phyloP scores from a whole-genome alignment of 2,797 vertebrate species.

The Pteropus rufus region DNA sequence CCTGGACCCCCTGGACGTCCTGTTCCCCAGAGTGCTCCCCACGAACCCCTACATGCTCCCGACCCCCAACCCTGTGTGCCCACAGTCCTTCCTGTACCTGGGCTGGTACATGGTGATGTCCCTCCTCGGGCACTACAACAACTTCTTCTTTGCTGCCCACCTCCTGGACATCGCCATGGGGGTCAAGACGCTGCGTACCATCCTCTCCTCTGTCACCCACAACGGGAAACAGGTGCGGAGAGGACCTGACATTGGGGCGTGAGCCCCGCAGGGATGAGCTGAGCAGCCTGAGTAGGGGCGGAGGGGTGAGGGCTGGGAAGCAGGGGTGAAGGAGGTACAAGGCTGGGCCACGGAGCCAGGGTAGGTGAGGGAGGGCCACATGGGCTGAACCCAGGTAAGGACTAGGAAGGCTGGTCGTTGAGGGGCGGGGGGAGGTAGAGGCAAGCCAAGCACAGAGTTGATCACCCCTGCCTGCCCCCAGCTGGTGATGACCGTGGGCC shows the following conservation, averaged over 20 bases:
- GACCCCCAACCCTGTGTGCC: not conserved
- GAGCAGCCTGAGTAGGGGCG: not conserved
- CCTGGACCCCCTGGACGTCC: not conserved
- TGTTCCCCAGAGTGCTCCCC: not conserved
- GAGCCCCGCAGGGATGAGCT: not conserved
- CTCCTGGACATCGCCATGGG: conserved; percentile 97
- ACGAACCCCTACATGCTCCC: not conserved
- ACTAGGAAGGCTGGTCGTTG: not conserved
- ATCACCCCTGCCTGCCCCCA: conserved; percentile 37
- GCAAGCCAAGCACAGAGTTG: not conserved
- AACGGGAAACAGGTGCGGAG: conserved; percentile 93
- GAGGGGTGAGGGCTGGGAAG: not conserved
- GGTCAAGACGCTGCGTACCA: conserved; percentile 94
- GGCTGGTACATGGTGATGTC: conserved; percentile 96
- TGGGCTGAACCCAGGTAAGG: not conserved
- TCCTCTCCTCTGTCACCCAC: conserved; percentile 96
- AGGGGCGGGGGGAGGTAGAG: not conserved
- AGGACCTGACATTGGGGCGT: not conserved
- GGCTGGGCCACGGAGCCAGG: not conserved
- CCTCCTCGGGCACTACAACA: conserved; percentile 95
- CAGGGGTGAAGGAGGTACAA: not conserved
- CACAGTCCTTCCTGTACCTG: conserved; percentile 94
- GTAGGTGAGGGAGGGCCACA: not conserved
- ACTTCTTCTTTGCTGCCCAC: conserved; percentile 94
- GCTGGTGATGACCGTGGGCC: conserved; percentile 95